Base-by-base conservation (phyloP, 2,797 vertebrate species). In the Cetoscarus ocellatus region DNA sequence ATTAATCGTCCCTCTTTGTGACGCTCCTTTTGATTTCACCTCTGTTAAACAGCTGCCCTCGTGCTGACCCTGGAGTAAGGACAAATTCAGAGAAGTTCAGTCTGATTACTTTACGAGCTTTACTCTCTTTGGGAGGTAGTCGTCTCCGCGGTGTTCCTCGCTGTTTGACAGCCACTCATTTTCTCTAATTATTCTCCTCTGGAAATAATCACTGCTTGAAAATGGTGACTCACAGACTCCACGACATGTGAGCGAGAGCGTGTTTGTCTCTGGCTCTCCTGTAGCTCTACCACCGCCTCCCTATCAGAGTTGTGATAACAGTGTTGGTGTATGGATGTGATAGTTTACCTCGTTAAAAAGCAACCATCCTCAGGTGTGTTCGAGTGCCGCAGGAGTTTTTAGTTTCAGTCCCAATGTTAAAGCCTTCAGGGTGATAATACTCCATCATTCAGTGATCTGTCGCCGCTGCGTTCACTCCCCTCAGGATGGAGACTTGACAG, bases 261-360 rank as follows among this genome's bases (percentile, higher is more conserved):
- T 70, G 55, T 80, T 57, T 68, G 51, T 80, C 50, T 77, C 64
- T 54, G 72, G 75, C 55, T 60, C 6, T 40, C 49, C 66, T 75
- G 53, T 0, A 71, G 47, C 39, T 34, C 43, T 55, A 53, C 42
- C 35, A 17, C 56, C 19, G 48, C 56, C 39, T 48, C 27, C 18
- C 54, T 63, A 47, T 61, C 43, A 54, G 63, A 53, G 19, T 45
- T 55, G 7, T 7, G 43, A 42, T 38, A 47, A 42, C 62, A 2
- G 5, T 39, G 43, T 34, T 19, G 8, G 49, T 52, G 4, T 15
- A 9, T 19, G 40, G 1, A 1, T 38, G 40, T 61, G 19, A 73
- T 55, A 18, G 18, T 82, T 88, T 90, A 90, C 89, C 87, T 89
- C 39, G 3, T 56, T 59, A 65, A 6, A 47, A 4, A 39, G 64